Evolutionary conservation across 2,888 invertebrate species (phyloP).

Genomic region (Drosophila neonasuta): DNA sequence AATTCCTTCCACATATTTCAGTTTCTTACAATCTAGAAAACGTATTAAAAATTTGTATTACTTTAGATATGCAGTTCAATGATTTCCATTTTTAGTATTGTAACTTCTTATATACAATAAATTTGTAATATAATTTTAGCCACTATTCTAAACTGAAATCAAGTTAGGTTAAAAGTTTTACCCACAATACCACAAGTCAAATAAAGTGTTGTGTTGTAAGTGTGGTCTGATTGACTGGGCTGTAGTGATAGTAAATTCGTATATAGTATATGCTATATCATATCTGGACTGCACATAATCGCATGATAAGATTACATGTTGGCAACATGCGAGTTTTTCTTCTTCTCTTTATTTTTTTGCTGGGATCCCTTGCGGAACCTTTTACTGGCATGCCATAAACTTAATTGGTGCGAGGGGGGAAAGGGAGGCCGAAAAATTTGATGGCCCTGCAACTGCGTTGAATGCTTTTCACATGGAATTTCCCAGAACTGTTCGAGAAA

Average conservation of each 20-base stretch:
- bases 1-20: too few relatives aligned
- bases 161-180: neutral
- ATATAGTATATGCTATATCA: conserved; percentile 36
- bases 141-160: neutral
- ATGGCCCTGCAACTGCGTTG: conserved; percentile 15
- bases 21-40: too few relatives aligned
- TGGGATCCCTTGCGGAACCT: conserved; percentile 2
- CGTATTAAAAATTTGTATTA: too few relatives aligned
- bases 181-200: neutral
- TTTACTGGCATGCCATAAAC: neutral
- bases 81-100: too few relatives aligned
- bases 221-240: neutral
- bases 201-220: conserved; percentile 30
- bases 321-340: conserved; percentile 9
- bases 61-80: too few relatives aligned
- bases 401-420: neutral
- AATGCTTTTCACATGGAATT: conserved; percentile 9
- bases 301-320: conserved; percentile 46
- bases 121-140: too few relatives aligned
- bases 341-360: neutral
- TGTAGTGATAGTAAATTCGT: conserved; percentile 18
- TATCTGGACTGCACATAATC: conserved; percentile 48
- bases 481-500: conserved; percentile 20
- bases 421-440: neutral
- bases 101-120: too few relatives aligned